A percentile compares a stretch with the other conserved stretches of the same genome.
Evolutionary conservation across 2,797 vertebrate genomes (phyloP).

Genomic region (Periparus ater): DNA sequence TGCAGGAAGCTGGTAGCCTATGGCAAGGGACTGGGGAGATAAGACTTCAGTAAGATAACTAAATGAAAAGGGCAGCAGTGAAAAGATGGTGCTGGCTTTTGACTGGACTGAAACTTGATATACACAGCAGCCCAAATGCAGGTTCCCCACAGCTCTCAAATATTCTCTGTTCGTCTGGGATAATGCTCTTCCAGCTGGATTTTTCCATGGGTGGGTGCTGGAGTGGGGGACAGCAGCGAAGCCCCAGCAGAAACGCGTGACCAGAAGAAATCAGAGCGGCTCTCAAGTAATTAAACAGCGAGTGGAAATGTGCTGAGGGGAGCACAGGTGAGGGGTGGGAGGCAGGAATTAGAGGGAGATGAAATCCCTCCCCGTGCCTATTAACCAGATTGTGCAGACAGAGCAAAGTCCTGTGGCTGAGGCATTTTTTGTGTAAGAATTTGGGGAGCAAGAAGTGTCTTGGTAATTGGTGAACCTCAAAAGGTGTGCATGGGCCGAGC

Average conservation of each 20-base stretch:
- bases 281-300: conserved; percentile 9
- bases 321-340: neutral
- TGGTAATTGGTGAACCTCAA: conserved; percentile 40
- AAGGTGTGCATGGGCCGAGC: neutral
- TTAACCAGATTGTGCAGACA: conserved; percentile 30
- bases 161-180: neutral
- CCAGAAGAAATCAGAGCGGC: neutral
- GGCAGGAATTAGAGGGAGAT: neutral
- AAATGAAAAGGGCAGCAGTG: conserved; percentile 69
- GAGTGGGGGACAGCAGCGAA: neutral
- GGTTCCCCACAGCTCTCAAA: conserved; percentile 19
- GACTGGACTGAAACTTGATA: conserved; percentile 55
- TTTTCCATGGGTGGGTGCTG: neutral
- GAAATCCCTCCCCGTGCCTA: neutral
- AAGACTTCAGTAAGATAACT: conserved; percentile 65
- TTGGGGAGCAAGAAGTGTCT: neutral
- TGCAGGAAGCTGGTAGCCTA: conserved; percentile 61
- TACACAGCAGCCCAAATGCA: conserved; percentile 12
- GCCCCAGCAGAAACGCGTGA: neutral
- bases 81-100: conserved; percentile 68
- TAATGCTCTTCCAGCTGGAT: neutral
- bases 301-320: neutral
- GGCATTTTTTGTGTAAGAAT: neutral
- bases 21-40: conserved; percentile 66
- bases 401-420: neutral